A percentile compares a stretch with the other conserved stretches of the same genome.
Evolutionary conservation across 2,888 invertebrate genomes (phyloP).

Genomic region (Leptopilina myrica): DNA sequence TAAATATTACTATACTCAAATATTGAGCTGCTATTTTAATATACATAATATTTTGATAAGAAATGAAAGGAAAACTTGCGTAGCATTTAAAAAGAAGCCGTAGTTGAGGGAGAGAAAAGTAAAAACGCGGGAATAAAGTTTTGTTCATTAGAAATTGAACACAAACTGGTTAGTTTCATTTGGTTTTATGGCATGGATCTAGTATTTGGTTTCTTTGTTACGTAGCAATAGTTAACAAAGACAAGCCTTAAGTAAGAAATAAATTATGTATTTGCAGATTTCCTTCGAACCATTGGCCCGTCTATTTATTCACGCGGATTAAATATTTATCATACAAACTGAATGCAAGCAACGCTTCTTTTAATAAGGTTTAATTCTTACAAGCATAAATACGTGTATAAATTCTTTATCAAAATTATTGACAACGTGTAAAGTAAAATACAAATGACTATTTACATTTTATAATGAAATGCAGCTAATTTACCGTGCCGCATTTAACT

Average conservation of each 20-base stretch:
- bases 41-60: slow-evolving; percentile 24
- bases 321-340: slow-evolving; percentile 65
- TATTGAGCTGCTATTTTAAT: slow-evolving; percentile 49
- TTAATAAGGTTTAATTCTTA: slow-evolving; percentile 56
- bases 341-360: slow-evolving; percentile 55
- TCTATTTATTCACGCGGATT: slow-evolving; percentile 53
- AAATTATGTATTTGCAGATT: slow-evolving; percentile 60
- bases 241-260: slow-evolving; percentile 63
- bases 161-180: slow-evolving; percentile 74
- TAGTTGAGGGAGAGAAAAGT: slow-evolving; percentile 2
- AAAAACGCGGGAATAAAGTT: slow-evolving; percentile 50
- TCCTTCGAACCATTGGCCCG: slow-evolving; percentile 51
- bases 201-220: slow-evolving; percentile 73
- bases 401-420: slow-evolving; percentile 66
- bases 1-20: slow-evolving; percentile 52
- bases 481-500: not conserved
- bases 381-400: slow-evolving; percentile 65
- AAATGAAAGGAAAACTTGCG: slow-evolving; percentile 42
- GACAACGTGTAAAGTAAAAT: slow-evolving; percentile 70
- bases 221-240: slow-evolving; percentile 56
- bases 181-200: slow-evolving; percentile 75
- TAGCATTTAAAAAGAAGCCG: slow-evolving; percentile 41
- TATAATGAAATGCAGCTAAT: slow-evolving; percentile 28
- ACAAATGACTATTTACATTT: slow-evolving; percentile 68
- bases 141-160: slow-evolving; percentile 71